phyloP scores from a whole-genome alignment of 2,888 invertebrate species.

The Melanotus villosus region DNA sequence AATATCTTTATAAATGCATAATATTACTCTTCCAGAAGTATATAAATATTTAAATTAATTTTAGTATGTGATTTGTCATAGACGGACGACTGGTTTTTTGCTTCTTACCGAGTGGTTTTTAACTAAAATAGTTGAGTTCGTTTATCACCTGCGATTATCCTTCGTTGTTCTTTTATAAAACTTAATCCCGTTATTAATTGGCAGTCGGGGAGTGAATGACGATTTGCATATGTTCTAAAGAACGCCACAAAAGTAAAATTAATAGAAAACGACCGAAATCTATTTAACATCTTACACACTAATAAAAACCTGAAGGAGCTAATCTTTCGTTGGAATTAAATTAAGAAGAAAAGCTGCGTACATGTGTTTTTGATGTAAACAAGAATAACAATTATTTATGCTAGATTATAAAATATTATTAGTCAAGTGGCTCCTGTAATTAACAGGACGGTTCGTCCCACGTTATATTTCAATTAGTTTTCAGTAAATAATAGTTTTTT shows the following conservation, averaged over 20 bases:
- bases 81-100: background rate
- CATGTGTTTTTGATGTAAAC: too few relatives aligned
- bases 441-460: too few relatives aligned
- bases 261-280: background rate
- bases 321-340: too few relatives aligned
- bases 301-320: too few relatives aligned
- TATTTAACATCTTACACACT: too few relatives aligned
- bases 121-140: conserved; percentile 8
- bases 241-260: background rate
- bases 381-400: too few relatives aligned
- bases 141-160: conserved; percentile 7
- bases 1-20: conserved; percentile 37
- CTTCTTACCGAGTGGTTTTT: background rate
- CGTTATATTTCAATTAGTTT: too few relatives aligned
- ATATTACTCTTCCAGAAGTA: conserved; percentile 38
- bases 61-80: conserved; percentile 31
- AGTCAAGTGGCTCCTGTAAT: too few relatives aligned
- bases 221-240: background rate
- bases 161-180: background rate
- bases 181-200: conserved; percentile 13
- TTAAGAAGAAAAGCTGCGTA: too few relatives aligned
- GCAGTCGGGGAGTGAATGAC: background rate
- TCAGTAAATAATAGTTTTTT: too few relatives aligned
- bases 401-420: too few relatives aligned
- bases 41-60: conserved; percentile 44